These are phyloP conservation scores for Drosophila peninsularis DNA, from an alignment of 2,888 invertebrate species.

Conservation along the genomic window DNA sequence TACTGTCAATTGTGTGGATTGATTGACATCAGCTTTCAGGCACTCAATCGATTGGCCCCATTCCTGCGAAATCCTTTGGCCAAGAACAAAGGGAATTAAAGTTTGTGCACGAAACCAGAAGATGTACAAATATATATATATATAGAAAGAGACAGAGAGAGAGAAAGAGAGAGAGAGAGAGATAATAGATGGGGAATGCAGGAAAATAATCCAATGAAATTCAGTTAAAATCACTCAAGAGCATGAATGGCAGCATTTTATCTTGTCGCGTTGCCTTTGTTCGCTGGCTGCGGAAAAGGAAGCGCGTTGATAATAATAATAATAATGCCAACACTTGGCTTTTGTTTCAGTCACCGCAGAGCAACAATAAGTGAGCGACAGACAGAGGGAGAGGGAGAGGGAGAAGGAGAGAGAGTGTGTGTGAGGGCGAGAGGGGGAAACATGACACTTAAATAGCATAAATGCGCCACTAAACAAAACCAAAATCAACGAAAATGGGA, in stretches of 20 bases:
- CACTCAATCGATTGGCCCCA: slow-evolving; percentile 42
- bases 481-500: slow-evolving; percentile 63
- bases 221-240: slow-evolving; percentile 77
- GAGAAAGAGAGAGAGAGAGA: not conserved
- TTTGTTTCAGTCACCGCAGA: slow-evolving; percentile 66
- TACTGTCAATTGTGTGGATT: slow-evolving; percentile 23
- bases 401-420: not conserved
- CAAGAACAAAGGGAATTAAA: slow-evolving; percentile 47
- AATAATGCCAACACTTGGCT: slow-evolving; percentile 79
- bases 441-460: slow-evolving; percentile 79
- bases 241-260: slow-evolving; percentile 73
- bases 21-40: slow-evolving; percentile 36
- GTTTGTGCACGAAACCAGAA: slow-evolving; percentile 17
- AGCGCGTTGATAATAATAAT: slow-evolving; percentile 76
- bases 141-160: not conserved
- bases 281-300: slow-evolving; percentile 68
- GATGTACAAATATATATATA: slow-evolving; percentile 17
- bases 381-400: not conserved
- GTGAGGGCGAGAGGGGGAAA: slow-evolving; percentile 33
- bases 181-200: slow-evolving; percentile 4
- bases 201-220: slow-evolving; percentile 60
- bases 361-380: slow-evolving; percentile 20
- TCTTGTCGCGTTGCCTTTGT: slow-evolving; percentile 62
- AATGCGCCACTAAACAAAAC: slow-evolving; percentile 80
- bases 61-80: slow-evolving; percentile 9